A percentile compares a stretch with the other conserved stretches of the same genome.
Evolutionary conservation across 2,113 vertebrate species (phyloP).

Genomic region (Oreochromis spilurus): DNA sequence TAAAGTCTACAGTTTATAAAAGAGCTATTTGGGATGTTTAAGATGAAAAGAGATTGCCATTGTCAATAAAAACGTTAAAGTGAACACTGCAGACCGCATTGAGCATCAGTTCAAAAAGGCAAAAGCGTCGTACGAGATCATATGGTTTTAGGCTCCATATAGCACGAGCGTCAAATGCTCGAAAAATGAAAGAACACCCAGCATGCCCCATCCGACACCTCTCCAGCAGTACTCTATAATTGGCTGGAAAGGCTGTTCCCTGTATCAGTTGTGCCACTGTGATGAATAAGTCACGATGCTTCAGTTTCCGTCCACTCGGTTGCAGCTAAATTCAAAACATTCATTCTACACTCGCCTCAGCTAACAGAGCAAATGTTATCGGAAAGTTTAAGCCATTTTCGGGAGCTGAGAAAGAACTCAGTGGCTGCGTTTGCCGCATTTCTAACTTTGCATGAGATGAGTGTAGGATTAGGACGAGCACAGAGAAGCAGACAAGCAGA

Average conservation of each 20-base stretch:
- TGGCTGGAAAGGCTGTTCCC: not conserved
- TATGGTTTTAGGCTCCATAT: not conserved
- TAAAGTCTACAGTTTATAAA: not conserved
- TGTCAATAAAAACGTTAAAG: not conserved
- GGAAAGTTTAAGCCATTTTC: not conserved
- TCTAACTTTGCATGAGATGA: not conserved
- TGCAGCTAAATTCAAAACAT: conserved; percentile 9
- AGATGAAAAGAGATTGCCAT: not conserved
- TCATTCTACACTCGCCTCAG: not conserved
- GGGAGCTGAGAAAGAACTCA: not conserved
- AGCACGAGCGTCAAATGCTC: not conserved
- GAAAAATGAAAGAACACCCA: conserved; percentile 2
- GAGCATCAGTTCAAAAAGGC: not conserved
- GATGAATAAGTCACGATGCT: conserved; percentile 15
- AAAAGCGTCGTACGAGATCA: not conserved
- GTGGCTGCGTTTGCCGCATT: not conserved
- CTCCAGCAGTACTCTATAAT: not conserved
- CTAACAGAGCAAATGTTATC: not conserved
- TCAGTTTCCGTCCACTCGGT: not conserved
- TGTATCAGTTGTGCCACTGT: conserved; percentile 12
- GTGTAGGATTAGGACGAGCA: not conserved
- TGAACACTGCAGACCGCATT: not conserved
- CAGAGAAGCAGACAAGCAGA: not conserved
- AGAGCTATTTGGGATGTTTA: not conserved
- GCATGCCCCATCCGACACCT: not conserved